Conservation (phyloP, 2,888 invertebrate species). For the Amitus sp. region DNA sequence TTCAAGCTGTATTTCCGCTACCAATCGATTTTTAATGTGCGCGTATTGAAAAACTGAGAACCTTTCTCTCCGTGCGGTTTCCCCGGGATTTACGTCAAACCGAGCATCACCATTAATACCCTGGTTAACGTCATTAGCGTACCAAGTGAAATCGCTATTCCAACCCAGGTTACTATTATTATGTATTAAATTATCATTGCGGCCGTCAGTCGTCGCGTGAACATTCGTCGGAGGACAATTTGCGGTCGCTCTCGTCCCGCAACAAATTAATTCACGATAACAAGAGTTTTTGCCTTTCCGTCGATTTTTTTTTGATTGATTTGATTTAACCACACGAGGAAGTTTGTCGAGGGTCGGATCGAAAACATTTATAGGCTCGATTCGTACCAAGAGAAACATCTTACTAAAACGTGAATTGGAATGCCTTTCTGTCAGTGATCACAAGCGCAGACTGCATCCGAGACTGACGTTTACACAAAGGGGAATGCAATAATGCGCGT, state of each 20-base stretch:
- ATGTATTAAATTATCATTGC: constrained; percentile 22
- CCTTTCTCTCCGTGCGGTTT: constrained; percentile 25
- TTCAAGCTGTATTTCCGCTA: no score
- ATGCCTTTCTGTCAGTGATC: constrained; percentile 7
- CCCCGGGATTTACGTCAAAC: background rate
- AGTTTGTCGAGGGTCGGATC: no score
- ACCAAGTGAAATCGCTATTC: constrained; percentile 18
- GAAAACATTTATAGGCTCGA: background rate
- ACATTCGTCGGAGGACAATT: background rate
- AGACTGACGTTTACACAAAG: constrained; percentile 21
- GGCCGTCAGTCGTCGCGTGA: constrained; percentile 18
- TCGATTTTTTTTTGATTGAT: constrained; percentile 6
- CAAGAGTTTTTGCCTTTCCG: background rate
- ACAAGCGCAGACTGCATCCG: constrained; percentile 13
- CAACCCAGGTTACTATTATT: constrained; percentile 20
- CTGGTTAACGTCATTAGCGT: constrained; percentile 19
- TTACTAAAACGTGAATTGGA: constrained; percentile 9
- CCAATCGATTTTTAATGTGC: no score
- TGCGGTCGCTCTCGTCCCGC: background rate
- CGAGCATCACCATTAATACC: constrained; percentile 17
- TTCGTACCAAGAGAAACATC: background rate
- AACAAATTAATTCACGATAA: constrained; percentile 20
- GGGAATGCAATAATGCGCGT: constrained; percentile 20
- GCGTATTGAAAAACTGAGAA: no score
- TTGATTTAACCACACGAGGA: background rate